Evolutionary conservation across 2,888 invertebrate species (phyloP), one percentile per base, ranked within the genome.

Genomic region (Odontomyia ornata): DNA sequence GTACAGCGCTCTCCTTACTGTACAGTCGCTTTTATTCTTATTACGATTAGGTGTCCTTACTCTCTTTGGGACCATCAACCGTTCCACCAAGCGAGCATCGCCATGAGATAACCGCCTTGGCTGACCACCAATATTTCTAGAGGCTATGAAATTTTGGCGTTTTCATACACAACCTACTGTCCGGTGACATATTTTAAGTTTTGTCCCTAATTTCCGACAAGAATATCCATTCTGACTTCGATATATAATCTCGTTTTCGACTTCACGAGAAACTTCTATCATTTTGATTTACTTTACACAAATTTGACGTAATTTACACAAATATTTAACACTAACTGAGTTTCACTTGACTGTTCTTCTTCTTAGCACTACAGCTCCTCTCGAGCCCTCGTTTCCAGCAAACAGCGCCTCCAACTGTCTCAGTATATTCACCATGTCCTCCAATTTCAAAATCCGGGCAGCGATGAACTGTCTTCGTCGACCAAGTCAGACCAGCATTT

Each of bases 1-100:
- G 18, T 43, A 62, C 23, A 79, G 65, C 18, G 77, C 60, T 76
- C 76, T 62, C 46, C 76, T 46, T 28, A 72, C 72, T 28, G 79
- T 77, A 69, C 76, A 76, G 69, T 46, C 52, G 28, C 77, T 76
- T 13, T 77, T 69, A 13, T 56, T 4, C 62, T 76, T 71, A 15
- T 64, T 21, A n/a, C n/a, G n/a, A n/a, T n/a, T n/a, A n/a, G 64
- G 1, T 28, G 64, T 64, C 15, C 28, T 64, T 30, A 2, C 64
- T 30, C 30, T 64, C 28, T 2, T 64, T 30, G 64, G 9, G 28
- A 64, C 64, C 64, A 64, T 27, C 64, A 64, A 64, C 30, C 30
- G 3, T 64, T 64, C 64, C 64, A 64, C 30, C 0, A 64, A 28
- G 15, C 64, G 30, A 64, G 28, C 30, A 30, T 64, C 64, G 28